Evolutionary conservation across 2,888 invertebrate species (phyloP), one percentile per base, ranked within the genome.

Genomic region (Selenia dentaria): DNA sequence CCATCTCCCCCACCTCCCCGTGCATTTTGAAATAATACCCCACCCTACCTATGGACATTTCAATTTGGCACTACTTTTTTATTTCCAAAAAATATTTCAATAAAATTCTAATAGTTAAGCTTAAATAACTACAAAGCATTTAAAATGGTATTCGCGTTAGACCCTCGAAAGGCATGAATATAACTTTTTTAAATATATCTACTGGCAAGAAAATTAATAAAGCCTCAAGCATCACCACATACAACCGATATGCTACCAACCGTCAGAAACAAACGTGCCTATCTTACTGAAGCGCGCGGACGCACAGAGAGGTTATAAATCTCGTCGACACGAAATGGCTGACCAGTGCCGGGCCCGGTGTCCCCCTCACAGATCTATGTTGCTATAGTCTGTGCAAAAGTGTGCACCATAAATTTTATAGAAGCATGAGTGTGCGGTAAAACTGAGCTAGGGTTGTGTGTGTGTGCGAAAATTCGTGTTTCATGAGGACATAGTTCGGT

Each of bases 401-500:
- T 90, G 89, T 90, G 88, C 84, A 78, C 87, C 78, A 86, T 90
- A 90, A 87, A 89, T 89, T 90, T 90, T 88, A 88, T 88, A 85
- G 84, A 74, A 79, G 75, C 79, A 70, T 75, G 77, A 74, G 81
- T 83, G 86, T 85, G 85, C 80, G 81, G 82, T 83, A 88, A 89
- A 89, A 86, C 85, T 86, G 79, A 68, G 72, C 70, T 72, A 67
- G 70, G 54, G 57, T 57, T 50, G 64, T 72, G 77, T 72, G 71
- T 83, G 86, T 82, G 87, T 80, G 83, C 75, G 85, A 81, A 84
- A 86, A 83, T 87, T 87, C 82, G 84, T 85, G 79, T 80, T 51
- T 65, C 71, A 64, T 70, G 81, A 80, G 85, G 86, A 84, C 87
- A 86, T 65, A 74, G 79, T 58, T 71, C 79, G 73, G 73, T 74